Conservation (phyloP, 2,113 vertebrate species). For the Hippocampus guttulatus region DNA sequence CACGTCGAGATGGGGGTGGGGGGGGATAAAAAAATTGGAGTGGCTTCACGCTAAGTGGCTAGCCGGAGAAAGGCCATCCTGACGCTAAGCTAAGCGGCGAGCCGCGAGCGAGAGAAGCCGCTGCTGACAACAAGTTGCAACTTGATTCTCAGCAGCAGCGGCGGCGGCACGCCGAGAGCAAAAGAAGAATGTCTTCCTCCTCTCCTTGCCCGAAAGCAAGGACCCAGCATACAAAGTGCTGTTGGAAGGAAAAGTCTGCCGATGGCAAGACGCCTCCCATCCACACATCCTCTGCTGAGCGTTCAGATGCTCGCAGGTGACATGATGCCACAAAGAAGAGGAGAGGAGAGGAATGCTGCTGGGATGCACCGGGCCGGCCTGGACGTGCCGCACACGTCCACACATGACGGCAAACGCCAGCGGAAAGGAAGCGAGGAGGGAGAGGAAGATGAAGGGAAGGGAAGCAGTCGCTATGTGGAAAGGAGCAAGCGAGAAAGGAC, state of each 20-base stretch:
- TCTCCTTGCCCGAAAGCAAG: not conserved
- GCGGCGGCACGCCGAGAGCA: not conserved
- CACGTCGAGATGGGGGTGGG: constrained; percentile 31
- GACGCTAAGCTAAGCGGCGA: not conserved
- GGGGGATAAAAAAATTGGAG: not conserved
- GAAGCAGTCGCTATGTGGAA: too few relatives aligned
- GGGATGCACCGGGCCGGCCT: constrained; percentile 63
- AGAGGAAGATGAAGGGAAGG: not conserved
- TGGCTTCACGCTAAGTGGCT: not conserved
- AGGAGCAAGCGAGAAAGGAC: too few relatives aligned
- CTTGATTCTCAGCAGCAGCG: not conserved
- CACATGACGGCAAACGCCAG: not conserved
- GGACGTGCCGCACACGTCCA: constrained; percentile 47
- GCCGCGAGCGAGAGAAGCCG: not conserved
- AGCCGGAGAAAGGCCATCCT: not conserved
- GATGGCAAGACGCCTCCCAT: not conserved
- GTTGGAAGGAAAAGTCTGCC: not conserved
- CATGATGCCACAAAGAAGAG: constrained; percentile 45
- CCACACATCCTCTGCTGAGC: not conserved
- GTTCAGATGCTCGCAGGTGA: constrained; percentile 25
- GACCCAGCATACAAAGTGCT: not conserved
- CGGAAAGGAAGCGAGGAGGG: not conserved
- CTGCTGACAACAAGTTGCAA: not conserved
- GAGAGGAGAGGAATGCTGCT: constrained; percentile 47
- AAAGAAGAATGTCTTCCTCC: not conserved